Conservation (phyloP, 1,140 invertebrate species). For the Nymphalis io region DNA sequence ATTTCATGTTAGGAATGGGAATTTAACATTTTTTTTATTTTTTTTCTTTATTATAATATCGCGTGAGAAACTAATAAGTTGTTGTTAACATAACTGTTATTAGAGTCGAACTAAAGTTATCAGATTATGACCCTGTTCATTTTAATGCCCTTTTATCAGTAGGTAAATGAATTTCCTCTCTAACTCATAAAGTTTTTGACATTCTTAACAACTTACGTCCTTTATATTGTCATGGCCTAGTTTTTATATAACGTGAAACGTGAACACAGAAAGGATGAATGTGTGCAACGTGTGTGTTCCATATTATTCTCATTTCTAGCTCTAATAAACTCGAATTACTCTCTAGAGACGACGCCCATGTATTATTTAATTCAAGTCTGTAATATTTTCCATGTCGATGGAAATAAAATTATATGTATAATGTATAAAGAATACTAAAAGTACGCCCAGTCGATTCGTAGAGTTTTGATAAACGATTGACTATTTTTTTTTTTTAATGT, state of each 20-base stretch:
- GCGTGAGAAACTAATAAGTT: neutral
- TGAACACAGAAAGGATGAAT: constrained; percentile 12
- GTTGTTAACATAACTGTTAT: neutral
- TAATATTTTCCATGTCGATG: neutral
- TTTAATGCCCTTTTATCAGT: too few species aligned
- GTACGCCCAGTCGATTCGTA: neutral
- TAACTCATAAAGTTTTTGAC: constrained; percentile 3
- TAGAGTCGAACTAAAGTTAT: neutral
- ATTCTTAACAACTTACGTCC: constrained; percentile 20
- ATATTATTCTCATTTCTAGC: constrained; percentile 34
- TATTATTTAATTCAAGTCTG: neutral
- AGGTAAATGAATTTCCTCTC: too few species aligned
- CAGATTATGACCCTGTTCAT: too few species aligned
- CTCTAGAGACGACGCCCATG: constrained; percentile 36
- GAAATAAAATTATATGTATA: neutral
- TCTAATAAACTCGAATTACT: constrained; percentile 44
- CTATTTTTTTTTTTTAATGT: too few species aligned
- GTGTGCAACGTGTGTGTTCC: constrained; percentile 27
- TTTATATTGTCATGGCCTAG: constrained; percentile 20
- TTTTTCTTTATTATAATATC: constrained; percentile 5
- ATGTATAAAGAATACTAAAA: neutral
- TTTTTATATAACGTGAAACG: constrained; percentile 6
- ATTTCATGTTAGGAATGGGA: too few species aligned
- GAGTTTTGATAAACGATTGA: too few species aligned
- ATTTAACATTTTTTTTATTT: constrained; percentile 1